phyloP scores from a whole-genome alignment of 1,140 invertebrate species.

The Augochlora pura region DNA sequence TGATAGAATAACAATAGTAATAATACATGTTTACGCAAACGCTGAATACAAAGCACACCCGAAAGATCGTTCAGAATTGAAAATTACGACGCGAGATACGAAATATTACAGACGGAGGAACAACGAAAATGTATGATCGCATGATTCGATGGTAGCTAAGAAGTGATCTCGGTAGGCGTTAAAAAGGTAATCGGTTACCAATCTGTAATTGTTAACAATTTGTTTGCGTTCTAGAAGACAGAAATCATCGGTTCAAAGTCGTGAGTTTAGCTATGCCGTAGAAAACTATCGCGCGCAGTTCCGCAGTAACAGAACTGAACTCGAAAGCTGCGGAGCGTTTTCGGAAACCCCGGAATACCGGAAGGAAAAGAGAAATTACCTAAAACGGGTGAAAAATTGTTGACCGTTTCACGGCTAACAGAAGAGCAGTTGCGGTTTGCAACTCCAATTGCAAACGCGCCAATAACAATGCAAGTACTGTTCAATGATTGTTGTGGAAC shows the following conservation, averaged over 20 bases:
- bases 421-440: too few relatives aligned
- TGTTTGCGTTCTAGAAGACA: not conserved
- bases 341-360: too few relatives aligned
- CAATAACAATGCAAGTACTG: not conserved
- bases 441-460: not conserved
- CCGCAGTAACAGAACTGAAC: too few relatives aligned
- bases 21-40: conserved; percentile 17
- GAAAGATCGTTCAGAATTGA: not conserved
- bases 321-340: too few relatives aligned
- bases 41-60: conserved; percentile 13
- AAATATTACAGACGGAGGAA: not conserved
- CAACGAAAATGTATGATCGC: conserved; percentile 10
- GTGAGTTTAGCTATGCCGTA: too few relatives aligned
- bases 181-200: conserved; percentile 5
- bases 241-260: too few relatives aligned
- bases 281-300: too few relatives aligned
- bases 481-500: not conserved
- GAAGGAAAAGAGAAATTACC: too few relatives aligned
- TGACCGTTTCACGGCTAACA: too few relatives aligned
- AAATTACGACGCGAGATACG: not conserved
- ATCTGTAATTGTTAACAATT: not conserved
- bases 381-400: too few relatives aligned
- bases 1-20: conserved; percentile 4
- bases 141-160: not conserved
- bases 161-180: not conserved